Conservation (phyloP, 2,113 vertebrate species). For the Chloroceryle aenea region DNA sequence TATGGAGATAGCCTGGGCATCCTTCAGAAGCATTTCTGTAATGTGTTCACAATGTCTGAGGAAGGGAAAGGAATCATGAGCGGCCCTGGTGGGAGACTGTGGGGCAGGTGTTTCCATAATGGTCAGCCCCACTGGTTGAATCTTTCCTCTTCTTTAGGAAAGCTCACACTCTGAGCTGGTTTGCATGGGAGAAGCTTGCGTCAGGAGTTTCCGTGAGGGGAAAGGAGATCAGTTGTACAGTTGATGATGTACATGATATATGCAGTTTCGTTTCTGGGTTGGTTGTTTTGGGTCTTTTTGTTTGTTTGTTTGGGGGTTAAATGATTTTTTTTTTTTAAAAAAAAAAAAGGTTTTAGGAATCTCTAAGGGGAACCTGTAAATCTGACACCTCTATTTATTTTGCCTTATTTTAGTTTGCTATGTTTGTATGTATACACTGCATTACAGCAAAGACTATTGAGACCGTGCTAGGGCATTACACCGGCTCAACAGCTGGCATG, state of each 20-base stretch:
- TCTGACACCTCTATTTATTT: conserved; percentile 91
- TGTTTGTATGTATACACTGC: conserved; percentile 86
- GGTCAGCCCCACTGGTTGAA: not conserved
- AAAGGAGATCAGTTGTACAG: conserved; percentile 74
- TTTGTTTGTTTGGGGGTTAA: conserved; percentile 61
- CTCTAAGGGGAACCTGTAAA: conserved; percentile 85
- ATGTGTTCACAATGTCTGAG: conserved; percentile 40
- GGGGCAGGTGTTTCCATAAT: not conserved
- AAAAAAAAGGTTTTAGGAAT: conserved; percentile 77
- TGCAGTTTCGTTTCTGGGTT: conserved; percentile 77
- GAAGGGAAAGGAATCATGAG: not conserved
- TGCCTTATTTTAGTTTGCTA: conserved; percentile 89
- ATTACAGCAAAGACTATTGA: conserved; percentile 79
- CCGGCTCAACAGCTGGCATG: not conserved
- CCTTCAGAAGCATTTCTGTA: conserved; percentile 40
- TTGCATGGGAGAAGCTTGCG: not conserved
- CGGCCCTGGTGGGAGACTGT: not conserved
- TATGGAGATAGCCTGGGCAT: not conserved
- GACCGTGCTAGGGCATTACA: conserved; percentile 70
- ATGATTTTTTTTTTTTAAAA: conserved; percentile 19
- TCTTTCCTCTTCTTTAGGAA: conserved; percentile 18
- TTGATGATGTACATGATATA: conserved; percentile 84
- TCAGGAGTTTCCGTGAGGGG: not conserved
- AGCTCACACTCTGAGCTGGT: conserved; percentile 3
- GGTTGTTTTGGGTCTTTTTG: conserved; percentile 53